A percentile compares a stretch with the other conserved stretches of the same genome.
These are phyloP conservation scores for Todiramphus saurophagus DNA, from an alignment of 2,113 vertebrate species.

Conservation along the genomic window DNA sequence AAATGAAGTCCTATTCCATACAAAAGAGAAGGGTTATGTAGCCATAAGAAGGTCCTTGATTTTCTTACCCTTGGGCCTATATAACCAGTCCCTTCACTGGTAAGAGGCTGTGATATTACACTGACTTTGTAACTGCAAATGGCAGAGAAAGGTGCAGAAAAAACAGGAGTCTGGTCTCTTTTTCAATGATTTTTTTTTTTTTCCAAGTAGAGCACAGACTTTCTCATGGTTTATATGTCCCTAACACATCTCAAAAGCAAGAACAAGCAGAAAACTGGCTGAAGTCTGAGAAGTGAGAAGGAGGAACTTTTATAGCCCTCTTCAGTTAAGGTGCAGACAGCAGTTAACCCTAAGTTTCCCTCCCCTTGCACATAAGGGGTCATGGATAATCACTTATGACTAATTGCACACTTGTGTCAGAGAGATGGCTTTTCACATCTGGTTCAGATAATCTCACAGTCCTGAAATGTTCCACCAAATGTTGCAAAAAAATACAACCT, in stretches of 20 bases:
- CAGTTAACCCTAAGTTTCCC: constrained; percentile 52
- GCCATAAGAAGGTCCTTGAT: neutral
- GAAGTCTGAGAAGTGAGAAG: neutral
- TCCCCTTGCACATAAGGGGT: constrained; percentile 23
- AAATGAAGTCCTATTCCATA: neutral
- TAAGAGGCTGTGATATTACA: neutral
- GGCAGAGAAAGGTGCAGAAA: neutral
- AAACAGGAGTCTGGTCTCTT: neutral
- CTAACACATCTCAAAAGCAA: neutral
- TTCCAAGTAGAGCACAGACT: neutral
- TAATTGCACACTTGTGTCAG: constrained; percentile 71
- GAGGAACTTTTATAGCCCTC: constrained; percentile 3
- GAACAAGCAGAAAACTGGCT: constrained; percentile 2
- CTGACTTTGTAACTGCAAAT: neutral
- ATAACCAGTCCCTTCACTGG: neutral
- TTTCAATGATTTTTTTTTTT: neutral
- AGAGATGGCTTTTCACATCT: constrained; percentile 77
- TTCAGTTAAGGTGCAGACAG: constrained; percentile 37
- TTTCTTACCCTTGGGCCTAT: neutral
- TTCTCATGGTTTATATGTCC: neutral
- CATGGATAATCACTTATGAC: constrained; percentile 74
- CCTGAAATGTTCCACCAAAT: constrained; percentile 79
- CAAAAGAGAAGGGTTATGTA: neutral
- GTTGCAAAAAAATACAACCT: constrained; percentile 76
- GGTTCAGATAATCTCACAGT: constrained; percentile 73